A percentile compares a stretch with the other conserved stretches of the same genome.
Conservation (phyloP, 2,797 vertebrate genomes). For the Phyllotis vaccarum region DNA sequence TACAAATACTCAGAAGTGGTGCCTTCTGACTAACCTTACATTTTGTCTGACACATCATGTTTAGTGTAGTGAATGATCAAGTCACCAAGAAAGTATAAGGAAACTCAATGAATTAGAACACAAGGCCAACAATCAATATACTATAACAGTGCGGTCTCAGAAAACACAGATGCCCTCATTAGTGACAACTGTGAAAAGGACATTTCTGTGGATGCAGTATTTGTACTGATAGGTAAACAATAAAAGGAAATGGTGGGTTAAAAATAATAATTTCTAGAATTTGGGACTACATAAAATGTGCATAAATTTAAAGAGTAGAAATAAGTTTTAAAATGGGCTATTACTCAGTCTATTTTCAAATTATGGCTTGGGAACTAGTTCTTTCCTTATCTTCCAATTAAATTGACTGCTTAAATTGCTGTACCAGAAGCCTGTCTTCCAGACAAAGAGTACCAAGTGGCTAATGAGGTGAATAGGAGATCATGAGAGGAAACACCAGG, state of each 20-base stretch:
- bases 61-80: neutral
- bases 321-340: slow-evolving; percentile 50
- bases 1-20: neutral
- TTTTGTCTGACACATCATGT: neutral
- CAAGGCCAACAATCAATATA: neutral
- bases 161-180: neutral
- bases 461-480: slow-evolving; percentile 84
- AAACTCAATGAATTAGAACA: neutral
- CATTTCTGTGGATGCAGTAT: neutral
- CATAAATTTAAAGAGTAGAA: neutral
- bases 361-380: slow-evolving; percentile 66
- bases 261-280: slow-evolving; percentile 17
- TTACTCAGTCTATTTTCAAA: slow-evolving; percentile 69
- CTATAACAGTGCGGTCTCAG: neutral
- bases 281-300: neutral
- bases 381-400: slow-evolving; percentile 87
- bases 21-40: neutral
- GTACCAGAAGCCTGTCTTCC: slow-evolving; percentile 81
- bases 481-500: neutral
- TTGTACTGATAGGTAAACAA: neutral
- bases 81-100: neutral
- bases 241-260: neutral
- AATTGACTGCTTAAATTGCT: slow-evolving; percentile 83
- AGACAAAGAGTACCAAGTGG: slow-evolving; percentile 74
- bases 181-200: neutral